Evolutionary conservation across 2,113 vertebrate species (phyloP), one percentile per base, ranked within the genome.

Genomic region (Acanthochromis polyacanthus): DNA sequence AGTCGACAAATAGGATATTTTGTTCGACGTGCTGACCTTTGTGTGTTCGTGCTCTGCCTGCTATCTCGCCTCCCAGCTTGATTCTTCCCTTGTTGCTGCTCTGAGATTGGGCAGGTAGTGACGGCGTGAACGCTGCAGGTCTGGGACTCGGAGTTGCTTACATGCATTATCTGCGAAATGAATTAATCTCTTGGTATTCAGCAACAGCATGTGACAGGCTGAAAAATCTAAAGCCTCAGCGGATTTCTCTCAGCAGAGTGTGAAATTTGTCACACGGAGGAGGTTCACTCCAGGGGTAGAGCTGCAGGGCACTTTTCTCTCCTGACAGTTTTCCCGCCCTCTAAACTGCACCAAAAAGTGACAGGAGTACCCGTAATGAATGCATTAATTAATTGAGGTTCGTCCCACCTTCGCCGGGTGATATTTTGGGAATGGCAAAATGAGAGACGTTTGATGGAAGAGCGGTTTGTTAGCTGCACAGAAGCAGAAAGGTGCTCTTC

Each of bases 211-310:
- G 78, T 69, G 87, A 88, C 85, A 81, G 75, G 82, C 86, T 73
- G 78, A 74, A 81, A 77, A 88, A 88, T 69, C 58, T 80, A 80
- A 82, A 87, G 87, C 81, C 87, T 87, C 84, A 83, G 88, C 60
- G 53, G 80, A 87, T 89, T 89, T 74, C 58, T 86, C 84, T 67
- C 89, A 80, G 78, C 71, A 66, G 86, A 89, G 89, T 89, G 89
- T 87, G 89, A 88, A 88, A 93, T 93, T 85, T 89, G 89, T 92
- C 90, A 90, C 81, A 86, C 15, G 32, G 73, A 81, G 79, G 79
- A 81, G 80, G 68, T 84, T 90, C 82, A 74, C 86, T 78, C 78
- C 73, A 53, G 79, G 86, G 84, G 51, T 80, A 85, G 53, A 80
- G 86, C 84, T 72, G 56, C 65, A 20, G 79, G 84, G 60, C 73